Evolutionary conservation across 2,113 vertebrate species (phyloP), one percentile per base, ranked within the genome.

Genomic region (Phocoena phocoena): DNA sequence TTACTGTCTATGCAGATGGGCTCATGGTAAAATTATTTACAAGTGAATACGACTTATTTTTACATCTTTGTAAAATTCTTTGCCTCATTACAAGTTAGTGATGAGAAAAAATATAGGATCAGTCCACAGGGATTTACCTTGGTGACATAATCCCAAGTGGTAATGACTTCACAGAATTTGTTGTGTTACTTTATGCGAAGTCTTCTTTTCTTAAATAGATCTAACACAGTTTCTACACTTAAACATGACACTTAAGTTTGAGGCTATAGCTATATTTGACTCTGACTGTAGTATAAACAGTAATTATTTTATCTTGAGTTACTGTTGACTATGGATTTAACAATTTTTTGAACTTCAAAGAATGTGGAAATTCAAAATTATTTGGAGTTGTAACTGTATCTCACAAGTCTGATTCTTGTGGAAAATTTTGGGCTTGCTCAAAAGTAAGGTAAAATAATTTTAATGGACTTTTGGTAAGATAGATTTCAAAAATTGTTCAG

Each of bases 221-320:
- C 11, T 91, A 76, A 88, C 65, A 31, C 28, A 68, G 21, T 95
- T 86, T 89, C 3, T 91, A 41, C 4, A 62, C 31, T 95, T 94
- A 36, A 97, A 87, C 33, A 53, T 73, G 44, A 95, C 21, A 62
- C 53, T 26, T 90, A 38, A 93, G 18, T 95, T 93, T 95, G 76
- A 95, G 38, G 14, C 17, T 86, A 26, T 50, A 13, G 41, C 33
- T 71, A 9, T 85, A 81, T 96, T 92, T 97, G 60, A 85, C 36
- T 17, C 50, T 81, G 44, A 47, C 65, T 94, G 6, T 81, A 93
- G 6, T 89, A 96, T 90, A 96, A 94, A 82, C 2, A 82, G 41
- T 93, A 93, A 88, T 96, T 96, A 87, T 88, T 92, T 96, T 96
- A 89, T 85, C 90, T 97, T 96, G 55, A 94, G 79, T 21, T 97